A percentile compares a stretch with the other conserved stretches of the same genome.
Conservation (phyloP, 2,888 invertebrate genomes). For the Tryphoninae sp. region DNA sequence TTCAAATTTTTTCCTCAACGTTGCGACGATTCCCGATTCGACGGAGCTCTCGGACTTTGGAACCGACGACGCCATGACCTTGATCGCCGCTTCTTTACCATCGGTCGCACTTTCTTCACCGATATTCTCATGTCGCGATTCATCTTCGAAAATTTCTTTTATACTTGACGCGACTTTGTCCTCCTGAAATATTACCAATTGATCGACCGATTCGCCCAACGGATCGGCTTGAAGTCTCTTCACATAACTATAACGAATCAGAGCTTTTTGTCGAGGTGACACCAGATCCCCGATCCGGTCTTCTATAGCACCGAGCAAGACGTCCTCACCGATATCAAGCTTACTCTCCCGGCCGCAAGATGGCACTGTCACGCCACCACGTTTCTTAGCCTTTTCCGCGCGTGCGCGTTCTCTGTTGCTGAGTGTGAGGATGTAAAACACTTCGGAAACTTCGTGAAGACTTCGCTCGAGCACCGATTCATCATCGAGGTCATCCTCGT, state of each 20-base stretch:
- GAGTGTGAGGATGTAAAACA: constrained; percentile 60
- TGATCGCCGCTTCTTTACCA: not conserved
- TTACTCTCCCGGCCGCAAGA: constrained; percentile 4
- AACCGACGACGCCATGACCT: not conserved
- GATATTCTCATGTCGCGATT: not conserved
- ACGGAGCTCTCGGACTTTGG: not conserved
- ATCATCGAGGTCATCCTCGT: constrained; percentile 49
- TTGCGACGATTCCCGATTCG: not conserved
- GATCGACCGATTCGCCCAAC: not conserved
- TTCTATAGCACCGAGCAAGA: constrained; percentile 54
- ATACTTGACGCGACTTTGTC: not conserved
- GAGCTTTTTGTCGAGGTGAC: constrained; percentile 29
- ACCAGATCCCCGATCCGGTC: constrained; percentile 58
- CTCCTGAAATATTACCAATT: not conserved
- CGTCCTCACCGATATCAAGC: constrained; percentile 55
- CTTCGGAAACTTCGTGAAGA: constrained; percentile 68
- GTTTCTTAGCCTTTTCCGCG: constrained; percentile 32
- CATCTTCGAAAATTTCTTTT: not conserved
- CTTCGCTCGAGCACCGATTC: constrained; percentile 62
- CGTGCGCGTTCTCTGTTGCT: constrained; percentile 58
- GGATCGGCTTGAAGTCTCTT: constrained; percentile 46
- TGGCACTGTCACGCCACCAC: constrained; percentile 14
- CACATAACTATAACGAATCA: constrained; percentile 55
- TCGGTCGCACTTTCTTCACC: not conserved
- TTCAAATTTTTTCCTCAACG: constrained; percentile 35